Base-by-base conservation (phyloP, 64 coral and sea anemone genomes). In the Stylophora pistillata region DNA sequence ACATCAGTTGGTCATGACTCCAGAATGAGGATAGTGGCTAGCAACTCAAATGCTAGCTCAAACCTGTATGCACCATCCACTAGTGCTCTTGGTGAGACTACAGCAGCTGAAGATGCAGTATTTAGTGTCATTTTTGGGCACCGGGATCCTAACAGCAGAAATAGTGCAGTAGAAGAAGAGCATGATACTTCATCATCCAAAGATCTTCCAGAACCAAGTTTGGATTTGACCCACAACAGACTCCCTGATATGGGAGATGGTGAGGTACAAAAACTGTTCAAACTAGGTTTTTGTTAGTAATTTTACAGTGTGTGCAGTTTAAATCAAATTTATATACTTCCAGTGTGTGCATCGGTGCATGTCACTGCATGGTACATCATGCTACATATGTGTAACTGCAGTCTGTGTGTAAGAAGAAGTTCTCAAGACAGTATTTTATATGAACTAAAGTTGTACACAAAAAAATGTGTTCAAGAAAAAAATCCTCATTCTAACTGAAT, bases 101-200 rank as follows among this genome's bases (percentile, higher is more conserved):
- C 80, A 6, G 23, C 77, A 61, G 20, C 60, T 2, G 80, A 84
- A 3, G 80, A 84, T 70, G 21, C 62, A 55, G 62, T 84, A 23
- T 84, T 84, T 69, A 84, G 62, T 53, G 80, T 65, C 23, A 69
- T 84, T 14, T 84, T 84, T 84, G 80, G 80, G 6, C 34, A 84
- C 33, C 66, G 80, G 61, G 80, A 70, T 66, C 60, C 52, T 9
- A 68, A 68, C 21, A 28, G 64, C 64, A 68, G 64, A 27, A 53
- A 5, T 68, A 25, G 25, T 15, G 28, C 62, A 1, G 80, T 69
- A 47, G 80, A 84, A 21, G 23, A 53, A 16, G 32, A 26, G 1
- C 11, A 59, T 37, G 69, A 15, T n/a, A 53, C 41, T 2, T 84
- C 80, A 26, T 23, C 32, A 30, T 65, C 78, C 31, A 82, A 82